A percentile compares a stretch with the other conserved stretches of the same genome.
phyloP scores from a whole-genome alignment of 2,888 invertebrate species.

The Amblyteles armatorius region DNA sequence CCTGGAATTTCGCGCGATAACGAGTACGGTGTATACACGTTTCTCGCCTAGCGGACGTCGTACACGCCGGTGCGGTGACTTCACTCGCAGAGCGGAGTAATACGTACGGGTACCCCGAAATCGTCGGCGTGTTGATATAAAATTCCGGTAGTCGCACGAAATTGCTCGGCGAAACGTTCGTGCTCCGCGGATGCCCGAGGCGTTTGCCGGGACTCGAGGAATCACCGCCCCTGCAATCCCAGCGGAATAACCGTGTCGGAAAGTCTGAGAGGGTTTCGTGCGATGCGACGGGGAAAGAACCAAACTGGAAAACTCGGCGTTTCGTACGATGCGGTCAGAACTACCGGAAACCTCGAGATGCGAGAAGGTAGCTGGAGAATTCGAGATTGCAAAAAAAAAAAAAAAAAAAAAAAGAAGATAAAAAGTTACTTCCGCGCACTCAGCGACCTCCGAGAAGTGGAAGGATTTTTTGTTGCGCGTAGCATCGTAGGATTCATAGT shows the following conservation, averaged over 20 bases:
- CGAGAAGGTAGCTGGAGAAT: slow-evolving; percentile 56
- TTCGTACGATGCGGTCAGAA: slow-evolving; percentile 78
- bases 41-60: no score
- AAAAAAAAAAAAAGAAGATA: no score
- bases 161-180: slow-evolving; percentile 16
- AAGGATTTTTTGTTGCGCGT: no score
- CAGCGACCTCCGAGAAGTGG: not conserved
- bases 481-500: no score
- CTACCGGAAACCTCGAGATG: slow-evolving; percentile 72
- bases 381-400: not conserved
- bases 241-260: slow-evolving; percentile 52
- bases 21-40: no score
- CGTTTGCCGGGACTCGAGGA: slow-evolving; percentile 67
- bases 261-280: slow-evolving; percentile 64
- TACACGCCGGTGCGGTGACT: no score
- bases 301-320: slow-evolving; percentile 78
- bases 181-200: slow-evolving; percentile 61
- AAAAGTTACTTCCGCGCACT: not conserved
- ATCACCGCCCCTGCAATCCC: slow-evolving; percentile 71
- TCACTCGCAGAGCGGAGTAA: no score
- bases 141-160: slow-evolving; percentile 11
- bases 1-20: no score
- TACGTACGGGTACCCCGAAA: no score
- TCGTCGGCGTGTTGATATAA: not conserved
- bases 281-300: slow-evolving; percentile 71